phyloP scores from a whole-genome alignment of 2,113 vertebrate genomes.

The Cairina moschata region DNA sequence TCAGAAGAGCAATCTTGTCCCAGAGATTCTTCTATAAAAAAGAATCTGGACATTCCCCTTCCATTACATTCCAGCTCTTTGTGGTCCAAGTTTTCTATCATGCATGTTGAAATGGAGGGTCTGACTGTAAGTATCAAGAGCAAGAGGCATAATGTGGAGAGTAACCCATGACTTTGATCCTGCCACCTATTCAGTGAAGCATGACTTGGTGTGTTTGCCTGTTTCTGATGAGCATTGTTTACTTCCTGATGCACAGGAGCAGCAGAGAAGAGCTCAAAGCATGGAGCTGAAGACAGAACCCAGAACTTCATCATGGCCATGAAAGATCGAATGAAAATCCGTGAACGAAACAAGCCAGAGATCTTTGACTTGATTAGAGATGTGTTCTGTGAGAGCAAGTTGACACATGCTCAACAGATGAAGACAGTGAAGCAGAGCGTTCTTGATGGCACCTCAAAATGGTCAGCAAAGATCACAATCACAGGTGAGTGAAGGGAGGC shows the following conservation, averaged over 20 bases:
- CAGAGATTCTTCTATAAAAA: neutral
- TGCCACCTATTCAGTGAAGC: neutral
- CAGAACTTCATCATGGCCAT: conserved; percentile 99
- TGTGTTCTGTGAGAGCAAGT: conserved; percentile 89
- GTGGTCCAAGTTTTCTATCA: neutral
- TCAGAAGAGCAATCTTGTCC: neutral
- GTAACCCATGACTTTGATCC: neutral
- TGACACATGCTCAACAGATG: conserved; percentile 93
- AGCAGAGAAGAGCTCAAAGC: conserved; percentile 96
- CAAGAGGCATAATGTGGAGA: neutral
- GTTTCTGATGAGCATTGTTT: neutral
- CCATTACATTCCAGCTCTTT: neutral
- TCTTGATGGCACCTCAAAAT: conserved; percentile 98
- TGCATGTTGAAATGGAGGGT: neutral
- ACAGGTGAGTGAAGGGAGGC: conserved; percentile 80
- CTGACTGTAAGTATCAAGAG: neutral
- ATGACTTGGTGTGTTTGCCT: neutral
- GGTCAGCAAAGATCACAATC: conserved; percentile 98
- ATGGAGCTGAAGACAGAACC: conserved; percentile 95
- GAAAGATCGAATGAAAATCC: conserved; percentile 99
- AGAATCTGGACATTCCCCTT: neutral
- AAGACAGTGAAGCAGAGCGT: conserved; percentile 98
- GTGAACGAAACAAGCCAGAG: conserved; percentile 97
- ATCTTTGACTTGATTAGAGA: conserved; percentile 97
- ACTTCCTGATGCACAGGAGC: conserved; percentile 81